Conservation (phyloP, 2,888 invertebrate species). For the Coecobrya sp. region DNA sequence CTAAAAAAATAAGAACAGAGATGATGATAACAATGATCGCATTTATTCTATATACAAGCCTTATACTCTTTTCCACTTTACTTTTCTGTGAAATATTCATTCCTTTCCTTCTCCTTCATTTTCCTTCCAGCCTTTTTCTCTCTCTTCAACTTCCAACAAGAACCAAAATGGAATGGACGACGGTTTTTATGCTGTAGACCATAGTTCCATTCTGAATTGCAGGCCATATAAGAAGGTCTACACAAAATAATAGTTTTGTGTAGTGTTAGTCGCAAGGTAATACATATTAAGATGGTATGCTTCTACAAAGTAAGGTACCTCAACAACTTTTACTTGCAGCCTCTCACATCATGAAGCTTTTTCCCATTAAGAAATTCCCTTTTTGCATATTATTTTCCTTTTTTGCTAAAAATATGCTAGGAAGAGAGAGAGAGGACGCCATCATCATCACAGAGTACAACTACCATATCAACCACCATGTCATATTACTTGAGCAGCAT, state of each 20-base stretch:
- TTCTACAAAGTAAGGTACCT: background rate
- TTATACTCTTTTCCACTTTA: background rate
- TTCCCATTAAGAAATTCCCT: conserved; percentile 78
- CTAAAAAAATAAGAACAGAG: background rate
- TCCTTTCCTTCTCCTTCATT: background rate
- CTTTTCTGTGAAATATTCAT: conserved; percentile 43
- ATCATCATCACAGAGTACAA: background rate
- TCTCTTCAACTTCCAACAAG: background rate
- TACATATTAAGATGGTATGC: background rate
- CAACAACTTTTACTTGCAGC: conserved; percentile 13
- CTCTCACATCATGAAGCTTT: conserved; percentile 69
- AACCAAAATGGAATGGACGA: conserved; percentile 8
- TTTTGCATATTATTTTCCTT: conserved; percentile 76
- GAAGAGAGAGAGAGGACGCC: background rate
- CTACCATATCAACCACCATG: conserved; percentile 8
- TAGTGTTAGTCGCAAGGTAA: background rate
- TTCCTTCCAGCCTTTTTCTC: conserved; percentile 28
- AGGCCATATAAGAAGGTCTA: no score
- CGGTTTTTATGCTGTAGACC: background rate
- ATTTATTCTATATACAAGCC: conserved; percentile 34
- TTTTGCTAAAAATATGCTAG: conserved; percentile 44
- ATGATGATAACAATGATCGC: conserved; percentile 47
- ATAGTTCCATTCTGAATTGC: no score
- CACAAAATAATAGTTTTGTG: background rate
- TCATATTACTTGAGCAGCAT: conserved; percentile 27